A percentile compares a stretch with the other conserved stretches of the same genome.
phyloP scores from a whole-genome alignment of 2,113 vertebrate species.

The Mesoclemmys tuberculata region DNA sequence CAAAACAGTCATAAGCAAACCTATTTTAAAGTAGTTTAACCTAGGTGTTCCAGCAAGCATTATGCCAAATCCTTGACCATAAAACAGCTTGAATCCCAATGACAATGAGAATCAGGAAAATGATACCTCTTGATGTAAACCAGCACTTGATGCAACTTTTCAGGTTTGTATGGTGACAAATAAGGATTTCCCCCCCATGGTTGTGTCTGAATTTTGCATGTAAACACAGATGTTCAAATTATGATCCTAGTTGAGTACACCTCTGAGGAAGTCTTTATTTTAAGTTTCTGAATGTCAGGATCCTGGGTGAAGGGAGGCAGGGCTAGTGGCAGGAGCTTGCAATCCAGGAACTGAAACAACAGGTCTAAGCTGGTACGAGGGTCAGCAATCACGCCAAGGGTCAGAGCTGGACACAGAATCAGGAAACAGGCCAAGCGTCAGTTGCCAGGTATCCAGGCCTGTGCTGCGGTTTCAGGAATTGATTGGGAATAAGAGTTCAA shows the following conservation, averaged over 20 bases:
- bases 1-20: background rate
- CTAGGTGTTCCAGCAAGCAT: background rate
- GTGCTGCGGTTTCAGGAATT: background rate
- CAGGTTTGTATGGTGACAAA: background rate
- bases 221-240: background rate
- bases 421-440: background rate
- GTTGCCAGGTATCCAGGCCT: background rate
- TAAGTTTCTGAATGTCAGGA: background rate
- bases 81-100: background rate
- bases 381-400: background rate
- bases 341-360: background rate
- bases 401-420: background rate
- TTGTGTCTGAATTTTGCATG: background rate
- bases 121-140: background rate
- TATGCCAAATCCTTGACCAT: background rate
- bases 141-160: background rate
- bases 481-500: background rate
- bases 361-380: background rate
- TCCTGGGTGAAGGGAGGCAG: background rate
- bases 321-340: background rate
- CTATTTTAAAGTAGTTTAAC: background rate
- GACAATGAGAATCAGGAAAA: background rate
- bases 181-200: background rate
- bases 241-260: background rate
- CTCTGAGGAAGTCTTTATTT: background rate